phyloP scores from a whole-genome alignment of 2,888 invertebrate species.

The Imbricaverruca yamaguchii region DNA sequence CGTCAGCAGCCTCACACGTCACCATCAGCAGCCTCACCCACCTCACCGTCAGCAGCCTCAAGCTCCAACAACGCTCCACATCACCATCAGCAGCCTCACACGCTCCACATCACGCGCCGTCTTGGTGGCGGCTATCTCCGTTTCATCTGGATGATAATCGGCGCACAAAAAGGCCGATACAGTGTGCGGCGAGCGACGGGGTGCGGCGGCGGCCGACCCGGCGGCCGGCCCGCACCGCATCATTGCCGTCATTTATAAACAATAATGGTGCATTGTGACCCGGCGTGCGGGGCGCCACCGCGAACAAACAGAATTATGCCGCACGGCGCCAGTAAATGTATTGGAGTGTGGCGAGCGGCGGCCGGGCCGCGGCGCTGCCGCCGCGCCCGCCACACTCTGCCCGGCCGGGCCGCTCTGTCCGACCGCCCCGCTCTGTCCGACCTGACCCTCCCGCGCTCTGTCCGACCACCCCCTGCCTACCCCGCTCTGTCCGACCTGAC shows the following conservation, averaged over 20 bases:
- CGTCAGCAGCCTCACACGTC: too few species aligned
- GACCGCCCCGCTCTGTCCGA: too few species aligned
- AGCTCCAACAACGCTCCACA: too few species aligned
- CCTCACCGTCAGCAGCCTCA: too few species aligned
- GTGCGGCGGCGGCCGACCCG: background rate
- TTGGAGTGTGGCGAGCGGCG: background rate
- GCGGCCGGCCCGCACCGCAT: background rate
- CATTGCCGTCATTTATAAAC: slow-evolving; percentile 1
- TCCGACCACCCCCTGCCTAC: too few species aligned
- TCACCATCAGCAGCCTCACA: too few species aligned
- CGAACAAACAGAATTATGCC: slow-evolving; percentile 10
- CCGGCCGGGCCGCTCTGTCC: background rate
- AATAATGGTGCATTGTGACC: slow-evolving; percentile 11
- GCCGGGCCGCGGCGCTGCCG: background rate
- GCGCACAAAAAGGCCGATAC: background rate
- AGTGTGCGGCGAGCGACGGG: background rate
- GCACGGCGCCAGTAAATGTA: background rate
- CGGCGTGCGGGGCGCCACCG: background rate
- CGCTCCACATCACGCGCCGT: too few species aligned
- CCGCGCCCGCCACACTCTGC: background rate
- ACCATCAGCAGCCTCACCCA: too few species aligned
- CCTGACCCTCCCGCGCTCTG: too few species aligned
- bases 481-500: too few species aligned
- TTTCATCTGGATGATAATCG: background rate
- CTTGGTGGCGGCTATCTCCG: too few species aligned